phyloP scores from a whole-genome alignment of 2,888 invertebrate species.

The Amblyteles armatorius region DNA sequence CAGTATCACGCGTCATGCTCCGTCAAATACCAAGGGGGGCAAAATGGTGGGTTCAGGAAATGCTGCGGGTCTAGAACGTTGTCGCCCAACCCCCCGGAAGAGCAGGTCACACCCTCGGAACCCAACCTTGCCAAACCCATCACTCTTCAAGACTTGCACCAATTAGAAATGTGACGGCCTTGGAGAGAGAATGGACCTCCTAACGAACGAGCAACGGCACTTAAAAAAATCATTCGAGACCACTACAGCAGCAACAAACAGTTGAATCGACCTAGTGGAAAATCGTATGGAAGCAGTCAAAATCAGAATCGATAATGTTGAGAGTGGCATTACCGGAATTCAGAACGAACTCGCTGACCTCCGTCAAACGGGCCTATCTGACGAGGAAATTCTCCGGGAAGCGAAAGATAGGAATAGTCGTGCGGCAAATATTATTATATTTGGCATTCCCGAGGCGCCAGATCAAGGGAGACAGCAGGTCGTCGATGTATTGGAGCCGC shows the following conservation, averaged over 20 bases:
- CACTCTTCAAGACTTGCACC: neutral
- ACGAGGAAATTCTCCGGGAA: neutral
- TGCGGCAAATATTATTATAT: neutral
- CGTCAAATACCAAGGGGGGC: neutral
- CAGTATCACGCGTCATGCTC: neutral
- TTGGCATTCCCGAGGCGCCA: neutral
- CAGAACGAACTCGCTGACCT: neutral
- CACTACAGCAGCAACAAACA: neutral
- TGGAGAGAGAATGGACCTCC: neutral
- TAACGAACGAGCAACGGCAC: neutral
- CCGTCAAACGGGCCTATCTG: neutral
- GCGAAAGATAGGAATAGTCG: neutral
- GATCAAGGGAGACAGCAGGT: neutral
- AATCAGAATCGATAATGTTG: neutral
- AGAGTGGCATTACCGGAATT: neutral
- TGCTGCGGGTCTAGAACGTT: neutral
- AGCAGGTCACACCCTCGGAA: fast-evolving
- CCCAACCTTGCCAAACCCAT: neutral
- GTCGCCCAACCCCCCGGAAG: neutral
- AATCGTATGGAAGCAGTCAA: neutral
- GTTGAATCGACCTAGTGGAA: neutral
- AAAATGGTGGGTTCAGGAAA: neutral
- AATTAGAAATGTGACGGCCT: neutral
- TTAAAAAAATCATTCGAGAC: neutral
- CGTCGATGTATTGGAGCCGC: neutral